These are phyloP conservation scores for Regulus satrapa DNA, from an alignment of 2,113 vertebrate species.

Conservation along the genomic window DNA sequence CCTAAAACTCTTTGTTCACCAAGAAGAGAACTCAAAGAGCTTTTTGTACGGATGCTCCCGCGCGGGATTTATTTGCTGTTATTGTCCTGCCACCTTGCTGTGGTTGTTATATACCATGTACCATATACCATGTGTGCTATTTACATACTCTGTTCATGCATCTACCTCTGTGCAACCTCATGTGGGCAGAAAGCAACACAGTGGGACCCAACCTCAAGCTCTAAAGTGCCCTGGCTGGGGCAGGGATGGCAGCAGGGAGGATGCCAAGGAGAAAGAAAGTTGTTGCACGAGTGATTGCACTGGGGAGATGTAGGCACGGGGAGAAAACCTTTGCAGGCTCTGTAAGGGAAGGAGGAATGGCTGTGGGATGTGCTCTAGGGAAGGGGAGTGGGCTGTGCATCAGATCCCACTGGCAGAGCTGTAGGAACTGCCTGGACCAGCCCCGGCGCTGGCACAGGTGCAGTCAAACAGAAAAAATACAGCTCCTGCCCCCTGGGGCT, in stretches of 20 bases:
- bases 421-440: fast-evolving
- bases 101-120: background rate
- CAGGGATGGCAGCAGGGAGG: background rate
- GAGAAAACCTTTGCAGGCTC: background rate
- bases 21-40: background rate
- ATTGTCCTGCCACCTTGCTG: background rate
- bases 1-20: background rate
- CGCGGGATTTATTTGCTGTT: background rate
- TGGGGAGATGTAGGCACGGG: background rate
- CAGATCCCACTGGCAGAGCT: background rate
- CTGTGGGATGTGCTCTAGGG: background rate
- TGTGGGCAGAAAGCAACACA: background rate
- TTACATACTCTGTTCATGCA: background rate
- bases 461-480: background rate
- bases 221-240: background rate
- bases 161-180: background rate
- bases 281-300: background rate
- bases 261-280: background rate
- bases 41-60: background rate
- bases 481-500: background rate
- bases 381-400: background rate
- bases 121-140: too few relatives aligned
- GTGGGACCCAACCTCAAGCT: fast-evolving
- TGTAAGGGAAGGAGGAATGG: background rate
- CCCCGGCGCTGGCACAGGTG: background rate